phyloP scores from a whole-genome alignment of 2,797 vertebrate genomes.

The Diplodus sargus region DNA sequence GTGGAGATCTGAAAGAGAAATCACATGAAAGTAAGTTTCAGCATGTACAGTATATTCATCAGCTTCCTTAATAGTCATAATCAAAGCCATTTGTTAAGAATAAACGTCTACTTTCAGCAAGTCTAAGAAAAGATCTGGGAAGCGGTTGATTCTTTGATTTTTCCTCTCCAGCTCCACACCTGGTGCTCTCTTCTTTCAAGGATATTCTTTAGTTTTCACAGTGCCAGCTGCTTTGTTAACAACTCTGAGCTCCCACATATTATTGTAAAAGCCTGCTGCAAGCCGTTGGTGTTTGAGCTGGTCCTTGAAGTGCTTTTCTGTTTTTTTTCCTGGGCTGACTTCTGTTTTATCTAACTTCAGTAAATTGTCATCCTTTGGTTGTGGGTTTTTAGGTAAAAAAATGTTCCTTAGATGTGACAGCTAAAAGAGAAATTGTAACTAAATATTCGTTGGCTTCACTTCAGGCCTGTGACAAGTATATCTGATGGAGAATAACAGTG shows the following conservation, averaged over 20 bases:
- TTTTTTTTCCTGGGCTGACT: not conserved
- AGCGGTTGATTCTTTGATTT: constrained; percentile 19
- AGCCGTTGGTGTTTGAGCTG: constrained; percentile 59
- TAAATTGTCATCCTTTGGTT: not conserved
- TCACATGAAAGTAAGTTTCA: not conserved
- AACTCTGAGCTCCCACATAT: constrained; percentile 26
- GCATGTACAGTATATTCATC: not conserved
- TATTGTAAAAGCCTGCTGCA: constrained; percentile 39
- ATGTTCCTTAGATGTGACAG: not conserved
- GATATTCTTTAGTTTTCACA: constrained; percentile 45
- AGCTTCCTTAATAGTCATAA: constrained; percentile 3
- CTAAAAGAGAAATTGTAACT: constrained; percentile 11
- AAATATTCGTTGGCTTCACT: constrained; percentile 4
- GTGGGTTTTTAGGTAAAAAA: not conserved
- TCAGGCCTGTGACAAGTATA: constrained; percentile 19
- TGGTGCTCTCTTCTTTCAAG: constrained; percentile 57
- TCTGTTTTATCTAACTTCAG: not conserved
- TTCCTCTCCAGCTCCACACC: constrained; percentile 48
- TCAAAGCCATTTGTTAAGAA: not conserved
- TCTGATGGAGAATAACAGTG: constrained; percentile 11
- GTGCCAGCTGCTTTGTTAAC: constrained; percentile 47
- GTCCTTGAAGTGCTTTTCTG: constrained; percentile 59
- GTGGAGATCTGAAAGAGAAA: constrained; percentile 90
- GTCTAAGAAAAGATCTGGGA: constrained; percentile 6
- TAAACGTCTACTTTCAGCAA: constrained; percentile 5